These are phyloP conservation scores for Leuciscus idus DNA, from an alignment of 2,113 vertebrate species.

Conservation along the genomic window DNA sequence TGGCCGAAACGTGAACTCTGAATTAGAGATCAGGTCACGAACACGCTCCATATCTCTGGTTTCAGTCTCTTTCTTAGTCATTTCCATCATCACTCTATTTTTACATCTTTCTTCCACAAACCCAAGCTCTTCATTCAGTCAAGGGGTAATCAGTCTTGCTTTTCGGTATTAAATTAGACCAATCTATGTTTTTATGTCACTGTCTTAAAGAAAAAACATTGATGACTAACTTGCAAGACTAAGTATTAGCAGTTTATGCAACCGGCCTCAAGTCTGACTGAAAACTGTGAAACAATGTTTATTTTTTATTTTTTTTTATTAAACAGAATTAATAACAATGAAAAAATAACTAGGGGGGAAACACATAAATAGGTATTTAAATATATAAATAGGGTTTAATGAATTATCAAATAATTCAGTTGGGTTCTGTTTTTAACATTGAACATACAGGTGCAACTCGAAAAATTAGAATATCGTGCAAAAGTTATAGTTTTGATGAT, in stretches of 20 bases:
- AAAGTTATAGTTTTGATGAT: too few relatives aligned
- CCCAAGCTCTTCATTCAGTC: not conserved
- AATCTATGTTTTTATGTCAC: too few relatives aligned
- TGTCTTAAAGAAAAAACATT: too few relatives aligned
- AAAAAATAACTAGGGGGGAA: not conserved
- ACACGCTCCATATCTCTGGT: constrained; percentile 1
- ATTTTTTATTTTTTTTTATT: constrained; percentile 12
- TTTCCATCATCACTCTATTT: not conserved
- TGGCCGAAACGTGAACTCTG: not conserved
- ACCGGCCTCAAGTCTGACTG: too few relatives aligned
- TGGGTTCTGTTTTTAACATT: not conserved
- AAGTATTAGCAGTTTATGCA: too few relatives aligned
- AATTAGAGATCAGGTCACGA: not conserved
- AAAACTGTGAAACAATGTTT: not conserved
- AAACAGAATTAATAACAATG: not conserved
- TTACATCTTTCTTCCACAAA: not conserved
- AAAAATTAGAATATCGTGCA: too few relatives aligned
- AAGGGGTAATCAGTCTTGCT: too few relatives aligned
- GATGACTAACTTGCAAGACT: too few relatives aligned
- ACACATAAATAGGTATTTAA: not conserved
- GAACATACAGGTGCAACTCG: not conserved
- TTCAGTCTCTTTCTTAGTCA: not conserved
- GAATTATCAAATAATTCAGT: not conserved
- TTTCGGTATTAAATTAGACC: too few relatives aligned
- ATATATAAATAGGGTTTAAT: not conserved